Evolutionary conservation across 2,113 vertebrate species (phyloP).

Genomic region (Monopterus albus): DNA sequence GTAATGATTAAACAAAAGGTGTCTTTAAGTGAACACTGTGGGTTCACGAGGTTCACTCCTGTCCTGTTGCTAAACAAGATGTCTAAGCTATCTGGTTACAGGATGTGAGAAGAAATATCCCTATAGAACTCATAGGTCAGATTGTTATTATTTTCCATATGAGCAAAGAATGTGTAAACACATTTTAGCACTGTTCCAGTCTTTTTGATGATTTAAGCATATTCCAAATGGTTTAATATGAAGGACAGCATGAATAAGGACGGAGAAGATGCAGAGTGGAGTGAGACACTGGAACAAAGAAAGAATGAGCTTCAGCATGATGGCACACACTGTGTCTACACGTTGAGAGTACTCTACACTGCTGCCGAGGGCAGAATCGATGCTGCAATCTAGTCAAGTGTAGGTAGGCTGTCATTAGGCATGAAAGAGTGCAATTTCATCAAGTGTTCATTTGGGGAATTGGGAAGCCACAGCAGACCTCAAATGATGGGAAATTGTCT

Average conservation of each 20-base stretch:
- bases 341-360: slow-evolving; percentile 55
- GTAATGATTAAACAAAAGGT: slow-evolving; percentile 5
- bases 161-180: too few relatives aligned
- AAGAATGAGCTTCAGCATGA: slow-evolving; percentile 13
- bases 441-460: slow-evolving; percentile 73
- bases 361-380: slow-evolving; percentile 66
- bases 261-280: not conserved
- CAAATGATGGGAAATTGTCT: slow-evolving; percentile 69
- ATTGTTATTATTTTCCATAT: too few relatives aligned
- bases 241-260: not conserved
- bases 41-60: slow-evolving; percentile 25
- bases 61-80: slow-evolving; percentile 3
- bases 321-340: slow-evolving; percentile 4
- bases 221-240: too few relatives aligned
- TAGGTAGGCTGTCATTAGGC: slow-evolving; percentile 63
- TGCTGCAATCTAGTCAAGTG: slow-evolving; percentile 75
- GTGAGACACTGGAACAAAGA: not conserved
- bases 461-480: slow-evolving; percentile 53
- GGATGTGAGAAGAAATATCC: not conserved
- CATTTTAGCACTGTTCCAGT: too few relatives aligned
- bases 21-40: not conserved
- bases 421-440: slow-evolving; percentile 70
- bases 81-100: not conserved
- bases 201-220: too few relatives aligned
- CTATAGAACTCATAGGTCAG: too few relatives aligned